Evolutionary conservation across 1,140 invertebrate genomes (phyloP), one percentile per base, ranked within the genome.

Genomic region (Brachionus rubens): DNA sequence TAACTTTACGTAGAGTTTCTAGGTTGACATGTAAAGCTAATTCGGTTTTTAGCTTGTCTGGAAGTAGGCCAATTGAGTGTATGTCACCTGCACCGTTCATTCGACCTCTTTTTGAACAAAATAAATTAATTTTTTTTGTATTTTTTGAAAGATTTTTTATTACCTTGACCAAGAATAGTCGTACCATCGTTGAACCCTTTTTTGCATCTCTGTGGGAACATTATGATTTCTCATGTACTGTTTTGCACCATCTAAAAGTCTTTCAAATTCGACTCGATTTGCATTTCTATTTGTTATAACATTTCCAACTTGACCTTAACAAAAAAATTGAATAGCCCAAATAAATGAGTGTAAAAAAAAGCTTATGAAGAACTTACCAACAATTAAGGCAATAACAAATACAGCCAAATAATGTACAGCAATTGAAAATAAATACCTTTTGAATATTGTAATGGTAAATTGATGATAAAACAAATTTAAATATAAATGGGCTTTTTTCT

Each of bases 191-290:
- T 96, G 89, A 5, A 97, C 94, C 24, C 94, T 85, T 30, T 92
- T 87, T 83, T 96, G 96, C 91, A 97, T 94, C 7, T 92, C 92
- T 24, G 91, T 90, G 1, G 94, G 94, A 5, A 97, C 94, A 86
- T 95, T 96, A 85, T 96, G 94, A 83, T 95, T 93, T 79, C 93
- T 87, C 94, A 97, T 97, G 81, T 96, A 97, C 2, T 92, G 91
- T 84, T 97, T 97, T 43, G 94, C 94, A 59, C 93, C 93, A 83
- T 97, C 94, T 79, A 97, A 85, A 5, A 96, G 87, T 79, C 93
- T 86, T 85, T 97, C 94, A 82, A 96, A 97, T 86, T 97, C 94
- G 72, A 96, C 86, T 24, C 94, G 88, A 85, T 94, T 96, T n/a
- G 94, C 94, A 83, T 96, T 97, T 78, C 93, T 88, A 85, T 97